phyloP scores from a whole-genome alignment of 2,113 vertebrate genomes.

The Anthoscopus minutus region DNA sequence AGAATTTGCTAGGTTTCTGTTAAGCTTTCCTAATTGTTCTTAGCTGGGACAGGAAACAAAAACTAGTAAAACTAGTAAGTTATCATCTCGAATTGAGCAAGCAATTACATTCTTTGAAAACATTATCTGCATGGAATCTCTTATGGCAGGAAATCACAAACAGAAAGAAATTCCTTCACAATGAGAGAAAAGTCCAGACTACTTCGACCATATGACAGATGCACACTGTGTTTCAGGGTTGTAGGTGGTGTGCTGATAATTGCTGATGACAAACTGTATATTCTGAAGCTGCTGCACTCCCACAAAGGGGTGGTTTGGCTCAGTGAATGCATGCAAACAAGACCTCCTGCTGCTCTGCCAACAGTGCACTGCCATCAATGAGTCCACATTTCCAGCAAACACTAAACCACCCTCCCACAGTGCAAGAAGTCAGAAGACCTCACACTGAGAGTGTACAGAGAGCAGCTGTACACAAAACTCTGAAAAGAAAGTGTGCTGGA shows the following conservation, averaged over 20 bases:
- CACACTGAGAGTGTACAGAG: background rate
- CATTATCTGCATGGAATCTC: constrained; percentile 40
- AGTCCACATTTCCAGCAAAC: background rate
- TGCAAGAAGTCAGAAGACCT: background rate
- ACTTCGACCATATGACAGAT: background rate
- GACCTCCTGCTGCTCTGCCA: background rate
- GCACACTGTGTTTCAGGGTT: background rate
- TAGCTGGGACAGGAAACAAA: background rate
- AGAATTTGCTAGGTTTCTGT: constrained; percentile 10
- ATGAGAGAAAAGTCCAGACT: background rate
- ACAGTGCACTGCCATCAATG: background rate
- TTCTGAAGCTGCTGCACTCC: background rate
- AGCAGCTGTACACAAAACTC: background rate
- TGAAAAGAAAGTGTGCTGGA: background rate
- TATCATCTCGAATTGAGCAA: constrained; percentile 4
- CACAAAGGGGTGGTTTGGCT: background rate
- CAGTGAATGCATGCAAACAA: background rate
- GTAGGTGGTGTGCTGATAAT: background rate
- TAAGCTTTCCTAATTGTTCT: constrained; percentile 25
- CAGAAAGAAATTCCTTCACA: constrained; percentile 40
- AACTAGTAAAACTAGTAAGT: background rate
- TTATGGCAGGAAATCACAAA: constrained; percentile 42
- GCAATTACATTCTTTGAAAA: constrained; percentile 41
- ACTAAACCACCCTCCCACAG: background rate
- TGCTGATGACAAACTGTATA: background rate